A percentile compares a stretch with the other conserved stretches of the same genome.
Evolutionary conservation across 2,888 invertebrate genomes (phyloP).

Genomic region (Orchestes rusci): DNA sequence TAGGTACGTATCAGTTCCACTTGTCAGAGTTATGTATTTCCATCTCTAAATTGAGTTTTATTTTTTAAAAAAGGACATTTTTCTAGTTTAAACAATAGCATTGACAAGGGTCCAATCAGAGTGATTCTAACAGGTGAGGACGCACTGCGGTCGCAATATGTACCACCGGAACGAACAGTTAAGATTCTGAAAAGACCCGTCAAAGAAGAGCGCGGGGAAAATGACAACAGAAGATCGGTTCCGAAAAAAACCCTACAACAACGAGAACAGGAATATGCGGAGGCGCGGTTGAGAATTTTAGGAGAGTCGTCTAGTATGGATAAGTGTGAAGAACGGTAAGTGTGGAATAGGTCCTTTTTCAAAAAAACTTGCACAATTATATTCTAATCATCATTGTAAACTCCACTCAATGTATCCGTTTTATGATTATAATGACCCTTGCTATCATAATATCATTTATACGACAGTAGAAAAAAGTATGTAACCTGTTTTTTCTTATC

Average conservation of each 20-base stretch:
- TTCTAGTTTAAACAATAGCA: constrained; percentile 41
- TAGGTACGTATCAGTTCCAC: constrained; percentile 31
- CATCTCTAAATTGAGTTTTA: too few relatives aligned
- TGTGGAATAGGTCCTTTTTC: too few relatives aligned
- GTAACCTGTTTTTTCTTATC: too few relatives aligned
- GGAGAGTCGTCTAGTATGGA: constrained; percentile 83
- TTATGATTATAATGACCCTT: too few relatives aligned
- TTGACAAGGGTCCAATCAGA: constrained; percentile 51
- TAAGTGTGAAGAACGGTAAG: constrained; percentile 50
- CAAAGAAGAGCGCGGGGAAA: constrained; percentile 43
- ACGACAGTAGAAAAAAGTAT: too few relatives aligned
- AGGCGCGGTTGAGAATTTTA: constrained; percentile 82
- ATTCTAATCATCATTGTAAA: too few relatives aligned
- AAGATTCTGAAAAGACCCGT: constrained; percentile 74
- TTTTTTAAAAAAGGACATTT: too few relatives aligned
- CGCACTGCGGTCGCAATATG: constrained; percentile 71
- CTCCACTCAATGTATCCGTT: too few relatives aligned
- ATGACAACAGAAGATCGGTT: constrained; percentile 60
- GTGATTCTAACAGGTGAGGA: constrained; percentile 72
- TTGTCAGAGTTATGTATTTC: not conserved
- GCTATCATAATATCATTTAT: too few relatives aligned
- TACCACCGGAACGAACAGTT: constrained; percentile 72
- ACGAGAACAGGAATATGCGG: constrained; percentile 90
- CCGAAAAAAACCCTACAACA: constrained; percentile 81
- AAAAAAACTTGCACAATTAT: too few relatives aligned